A percentile compares a stretch with the other conserved stretches of the same genome.
Conservation (phyloP, 2,113 vertebrate genomes). For the Mus pahari region DNA sequence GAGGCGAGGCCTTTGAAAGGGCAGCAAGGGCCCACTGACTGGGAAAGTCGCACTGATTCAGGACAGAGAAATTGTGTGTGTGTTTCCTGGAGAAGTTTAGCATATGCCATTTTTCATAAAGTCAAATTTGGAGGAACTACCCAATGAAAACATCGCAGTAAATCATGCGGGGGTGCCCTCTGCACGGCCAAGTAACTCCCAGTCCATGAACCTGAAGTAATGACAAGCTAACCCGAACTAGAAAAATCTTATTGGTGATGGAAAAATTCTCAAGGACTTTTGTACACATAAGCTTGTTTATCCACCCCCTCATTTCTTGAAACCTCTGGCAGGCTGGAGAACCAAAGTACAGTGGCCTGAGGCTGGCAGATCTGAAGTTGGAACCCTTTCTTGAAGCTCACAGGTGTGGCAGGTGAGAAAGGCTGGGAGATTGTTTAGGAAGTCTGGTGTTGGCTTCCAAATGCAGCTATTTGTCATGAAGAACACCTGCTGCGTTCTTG, state of each 20-base stretch:
- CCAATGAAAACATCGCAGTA: background rate
- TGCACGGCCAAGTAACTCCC: background rate
- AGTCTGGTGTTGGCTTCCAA: background rate
- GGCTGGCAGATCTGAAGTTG: fast-evolving
- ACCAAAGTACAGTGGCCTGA: background rate
- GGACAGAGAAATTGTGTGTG: background rate
- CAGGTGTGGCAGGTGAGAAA: background rate
- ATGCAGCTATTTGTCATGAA: background rate
- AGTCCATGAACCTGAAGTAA: background rate
- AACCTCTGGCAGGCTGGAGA: background rate
- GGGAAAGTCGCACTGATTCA: background rate
- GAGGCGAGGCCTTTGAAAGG: background rate
- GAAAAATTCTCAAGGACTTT: conserved; percentile 3
- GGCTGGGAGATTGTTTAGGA: background rate
- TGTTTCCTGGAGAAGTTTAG: background rate
- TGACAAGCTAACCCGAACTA: conserved; percentile 37
- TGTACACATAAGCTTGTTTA: background rate
- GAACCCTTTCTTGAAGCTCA: background rate
- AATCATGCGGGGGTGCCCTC: background rate
- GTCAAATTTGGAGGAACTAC: background rate
- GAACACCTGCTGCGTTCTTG: conserved; percentile 10
- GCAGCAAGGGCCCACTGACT: fast-evolving
- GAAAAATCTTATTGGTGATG: background rate
- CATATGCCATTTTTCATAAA: background rate
- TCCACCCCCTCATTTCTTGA: background rate